Conservation (phyloP, 1,140 invertebrate species). For the Zeugodacus cucurbitae region DNA sequence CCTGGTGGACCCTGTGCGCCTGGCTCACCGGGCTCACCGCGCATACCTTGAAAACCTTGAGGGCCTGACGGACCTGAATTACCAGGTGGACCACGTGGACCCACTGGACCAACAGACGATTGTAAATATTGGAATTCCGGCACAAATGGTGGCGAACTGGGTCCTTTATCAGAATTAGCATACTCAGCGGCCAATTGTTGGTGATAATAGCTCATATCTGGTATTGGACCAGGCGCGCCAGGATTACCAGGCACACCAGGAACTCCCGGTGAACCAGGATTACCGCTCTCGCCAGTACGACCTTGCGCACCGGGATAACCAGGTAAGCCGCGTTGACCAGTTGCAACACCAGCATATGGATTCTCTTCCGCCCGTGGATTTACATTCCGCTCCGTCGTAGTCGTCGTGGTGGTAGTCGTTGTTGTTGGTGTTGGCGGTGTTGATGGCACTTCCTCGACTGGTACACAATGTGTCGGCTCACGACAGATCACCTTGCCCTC, state of each 20-base stretch:
- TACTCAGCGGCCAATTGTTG: slow-evolving; percentile 74
- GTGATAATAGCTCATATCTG: slow-evolving; percentile 78
- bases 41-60: slow-evolving; percentile 81
- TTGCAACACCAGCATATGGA: not conserved
- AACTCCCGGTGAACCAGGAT: slow-evolving; percentile 74
- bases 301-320: slow-evolving; percentile 70
- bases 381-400: slow-evolving; percentile 28
- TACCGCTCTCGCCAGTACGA: slow-evolving; percentile 73
- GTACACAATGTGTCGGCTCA: slow-evolving; percentile 23
- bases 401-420: slow-evolving; percentile 43
- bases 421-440: slow-evolving; percentile 26
- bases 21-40: slow-evolving; percentile 80
- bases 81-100: slow-evolving; percentile 70
- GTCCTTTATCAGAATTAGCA: slow-evolving; percentile 80
- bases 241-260: slow-evolving; percentile 78
- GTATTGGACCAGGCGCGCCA: slow-evolving; percentile 77
- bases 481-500: slow-evolving; percentile 70
- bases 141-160: slow-evolving; percentile 66
- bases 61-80: slow-evolving; percentile 76
- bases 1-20: slow-evolving; percentile 75
- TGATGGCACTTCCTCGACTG: slow-evolving; percentile 50
- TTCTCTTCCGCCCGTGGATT: slow-evolving; percentile 53
- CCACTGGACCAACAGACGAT: slow-evolving; percentile 79
- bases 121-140: slow-evolving; percentile 69
- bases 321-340: slow-evolving; percentile 53